Evolutionary conservation across 2,113 vertebrate species (phyloP), one percentile per base, ranked within the genome.

Genomic region (Corythaixoides concolor): DNA sequence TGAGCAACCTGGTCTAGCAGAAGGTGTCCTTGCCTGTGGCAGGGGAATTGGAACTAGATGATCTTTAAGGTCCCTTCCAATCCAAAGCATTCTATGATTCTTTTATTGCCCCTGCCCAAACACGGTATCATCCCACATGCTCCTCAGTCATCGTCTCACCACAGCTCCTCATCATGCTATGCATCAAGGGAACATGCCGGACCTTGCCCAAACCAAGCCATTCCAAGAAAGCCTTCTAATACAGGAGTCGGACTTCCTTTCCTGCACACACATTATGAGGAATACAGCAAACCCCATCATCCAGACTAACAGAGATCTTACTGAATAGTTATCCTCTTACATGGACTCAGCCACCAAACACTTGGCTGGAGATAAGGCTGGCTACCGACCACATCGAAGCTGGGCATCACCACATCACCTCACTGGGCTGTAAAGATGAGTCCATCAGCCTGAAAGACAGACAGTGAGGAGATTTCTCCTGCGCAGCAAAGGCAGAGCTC

Each of bases 381-480:
- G 26, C 23, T 78, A 32, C 64, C 32, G 79, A 76, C 14, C 45
- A 58, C 33, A 27, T 15, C 0, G 2, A 86, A 68, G 20, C 15
- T 0, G 0, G 8, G 28, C 55, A 55, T 55, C n/a, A 52, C 80
- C 39, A 17, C 75, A 60, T 69, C 0, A 0, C 39, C n/a, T 20
- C 27, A 41, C 22, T 37, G n/a, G 64, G 68, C 68, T 89, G 47
- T 55, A 84, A 90, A 80, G 33, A 41, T 79, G 15, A 56, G 21
- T 32, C 26, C 30, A 26, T 35, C 55, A 80, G 20, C 60, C 52
- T 75, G 50, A 68, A 78, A 84, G 27, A 64, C 2, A 58, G 3
- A 52, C 35, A 79, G 17, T 1, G 73, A 24, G 27, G 35, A 78
- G 27, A 64, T 8, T 35, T 78, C 50, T 62, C 28, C 79, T 41